Conservation (phyloP, 2,113 vertebrate genomes). For the Caretta caretta region DNA sequence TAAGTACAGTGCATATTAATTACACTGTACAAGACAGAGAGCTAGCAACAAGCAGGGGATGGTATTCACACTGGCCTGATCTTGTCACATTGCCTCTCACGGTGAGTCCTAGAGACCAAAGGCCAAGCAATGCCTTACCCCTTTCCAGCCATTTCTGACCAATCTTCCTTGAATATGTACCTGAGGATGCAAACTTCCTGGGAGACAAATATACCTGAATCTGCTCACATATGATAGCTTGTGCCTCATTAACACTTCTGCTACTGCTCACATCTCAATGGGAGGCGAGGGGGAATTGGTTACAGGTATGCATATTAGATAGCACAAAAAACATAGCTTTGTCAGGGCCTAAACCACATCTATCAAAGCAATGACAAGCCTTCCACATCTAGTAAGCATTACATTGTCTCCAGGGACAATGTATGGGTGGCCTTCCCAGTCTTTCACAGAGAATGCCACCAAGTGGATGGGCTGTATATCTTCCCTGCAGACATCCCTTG, state of each 20-base stretch:
- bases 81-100: background rate
- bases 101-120: background rate
- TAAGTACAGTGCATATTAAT: background rate
- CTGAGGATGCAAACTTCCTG: background rate
- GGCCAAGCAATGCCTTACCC: background rate
- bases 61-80: rapidly evolving
- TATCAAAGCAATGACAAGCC: background rate
- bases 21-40: background rate
- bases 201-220: rapidly evolving
- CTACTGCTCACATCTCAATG: background rate
- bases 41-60: background rate
- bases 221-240: background rate
- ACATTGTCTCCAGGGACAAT: background rate
- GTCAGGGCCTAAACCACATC: background rate
- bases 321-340: background rate
- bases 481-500: background rate
- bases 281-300: background rate
- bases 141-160: background rate
- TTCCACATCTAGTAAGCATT: background rate
- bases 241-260: background rate
- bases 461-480: rapidly evolving
- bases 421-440: background rate
- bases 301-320: background rate
- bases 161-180: background rate
- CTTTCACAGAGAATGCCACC: rapidly evolving